Base-by-base conservation (phyloP, 2,113 vertebrate species). In the Plotosus lineatus region DNA sequence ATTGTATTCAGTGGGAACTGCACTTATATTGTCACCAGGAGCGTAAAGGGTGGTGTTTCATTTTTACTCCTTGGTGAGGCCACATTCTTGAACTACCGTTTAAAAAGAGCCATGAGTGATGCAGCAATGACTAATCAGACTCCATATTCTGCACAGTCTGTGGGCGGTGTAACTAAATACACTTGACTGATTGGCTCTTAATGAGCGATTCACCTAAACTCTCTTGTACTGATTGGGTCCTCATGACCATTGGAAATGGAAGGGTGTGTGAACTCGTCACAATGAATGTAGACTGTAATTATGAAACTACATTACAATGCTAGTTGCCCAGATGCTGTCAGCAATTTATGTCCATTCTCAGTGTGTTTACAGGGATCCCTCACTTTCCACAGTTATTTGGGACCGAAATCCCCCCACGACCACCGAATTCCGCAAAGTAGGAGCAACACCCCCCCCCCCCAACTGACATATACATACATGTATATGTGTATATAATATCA, bases 121-220 rank as follows among this genome's bases (percentile, higher is more conserved):
- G 60, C 21, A 38, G 40, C 48, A 40, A 60, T 51, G 48, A 60
- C 48, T 68, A 77, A 86, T 74, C 79, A 83, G 26, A 69, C 65
- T 77, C 50, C 58, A 75, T 50, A 51, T 50, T 60, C 79, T 61
- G 75, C 58, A 26, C 66, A 69, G 31, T 46, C 68, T 21, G 74
- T 83, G 81, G 81, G 77, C 33, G 81, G 77, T 68, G 21, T 23
- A 23, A 66, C 65, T 51, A 51, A 80, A 79, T 73, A 66, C 50
- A 77, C 60, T 31, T 50, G 65, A 75, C 63, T 83, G 75, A 86
- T 83, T 83, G 75, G 78, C 76, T 74, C 60, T 75, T 80, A 86
- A 83, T 83, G 78, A 81, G 36, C 1, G 56, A 58, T 60, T 86
- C 75, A 86, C 56, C 46, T 77, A 80, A 60, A 76, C 19, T 38